Evolutionary conservation across 2,113 vertebrate genomes (phyloP).

Genomic region (Notarius quadriscutis): DNA sequence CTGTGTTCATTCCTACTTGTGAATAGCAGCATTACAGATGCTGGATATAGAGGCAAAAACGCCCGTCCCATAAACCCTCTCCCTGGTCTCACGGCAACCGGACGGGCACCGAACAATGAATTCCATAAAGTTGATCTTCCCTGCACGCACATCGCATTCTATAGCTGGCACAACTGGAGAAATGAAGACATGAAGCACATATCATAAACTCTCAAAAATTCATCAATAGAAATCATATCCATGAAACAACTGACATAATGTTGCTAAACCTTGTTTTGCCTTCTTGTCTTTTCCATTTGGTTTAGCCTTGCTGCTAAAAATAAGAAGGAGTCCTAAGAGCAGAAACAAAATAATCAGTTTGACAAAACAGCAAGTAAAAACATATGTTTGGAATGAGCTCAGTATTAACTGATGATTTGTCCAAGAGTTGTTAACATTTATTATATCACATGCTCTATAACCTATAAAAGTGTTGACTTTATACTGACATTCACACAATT

Average conservation of each 20-base stretch:
- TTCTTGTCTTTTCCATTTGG: slow-evolving; percentile 84
- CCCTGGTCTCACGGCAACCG: slow-evolving; percentile 84
- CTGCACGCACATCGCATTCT: slow-evolving; percentile 87
- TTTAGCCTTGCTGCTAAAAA: slow-evolving; percentile 75
- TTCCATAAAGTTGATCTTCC: slow-evolving; percentile 88
- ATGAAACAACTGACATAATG: not conserved
- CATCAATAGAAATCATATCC: not conserved
- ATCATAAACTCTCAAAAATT: not conserved
- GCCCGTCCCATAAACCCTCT: slow-evolving; percentile 88
- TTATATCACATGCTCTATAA: not conserved
- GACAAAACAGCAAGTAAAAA: not conserved
- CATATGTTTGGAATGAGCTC: not conserved
- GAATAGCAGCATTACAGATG: slow-evolving; percentile 90
- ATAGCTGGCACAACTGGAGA: slow-evolving; percentile 85
- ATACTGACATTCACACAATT: not conserved
- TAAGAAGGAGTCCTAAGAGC: slow-evolving; percentile 77
- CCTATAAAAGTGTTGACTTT: not conserved
- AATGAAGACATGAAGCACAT: slow-evolving; percentile 41
- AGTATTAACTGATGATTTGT: not conserved
- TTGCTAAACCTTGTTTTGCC: slow-evolving; percentile 80
- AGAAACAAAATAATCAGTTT: slow-evolving; percentile 36
- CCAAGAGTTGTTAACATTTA: not conserved
- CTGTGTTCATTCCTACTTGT: slow-evolving; percentile 78
- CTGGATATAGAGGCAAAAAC: slow-evolving; percentile 97
- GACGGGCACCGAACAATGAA: slow-evolving; percentile 92